Conservation (phyloP, 2,113 vertebrate genomes). For the Hepsetus odoe region DNA sequence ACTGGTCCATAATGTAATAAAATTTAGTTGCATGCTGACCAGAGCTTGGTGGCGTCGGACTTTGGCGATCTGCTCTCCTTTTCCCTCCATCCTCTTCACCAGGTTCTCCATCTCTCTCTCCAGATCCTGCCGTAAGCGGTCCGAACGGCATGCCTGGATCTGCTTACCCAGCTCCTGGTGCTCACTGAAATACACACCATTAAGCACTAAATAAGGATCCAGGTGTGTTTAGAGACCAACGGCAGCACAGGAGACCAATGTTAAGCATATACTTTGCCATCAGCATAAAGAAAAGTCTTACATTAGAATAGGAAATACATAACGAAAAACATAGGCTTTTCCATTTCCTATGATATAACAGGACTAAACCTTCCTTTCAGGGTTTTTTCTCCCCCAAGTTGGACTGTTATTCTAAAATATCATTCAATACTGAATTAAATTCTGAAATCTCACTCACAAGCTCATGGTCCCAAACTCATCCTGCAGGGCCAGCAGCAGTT, state of each 20-base stretch:
- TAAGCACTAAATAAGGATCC: neutral
- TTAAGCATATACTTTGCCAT: no score
- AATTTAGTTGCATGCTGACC: conserved; percentile 63
- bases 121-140: conserved; percentile 56
- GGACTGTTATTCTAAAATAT: no score
- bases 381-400: no score
- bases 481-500: conserved; percentile 86
- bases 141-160: conserved; percentile 58
- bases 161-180: conserved; percentile 67
- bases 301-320: no score
- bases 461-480: conserved; percentile 94
- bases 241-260: no score
- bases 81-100: conserved; percentile 90
- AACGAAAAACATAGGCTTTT: no score
- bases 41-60: conserved; percentile 83
- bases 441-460: conserved; percentile 77
- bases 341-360: no score
- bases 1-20: neutral
- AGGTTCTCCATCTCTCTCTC: conserved; percentile 83
- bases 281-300: no score
- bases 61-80: conserved; percentile 91
- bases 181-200: conserved; percentile 41
- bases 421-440: neutral
- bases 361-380: no score
- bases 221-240: no score